Percentiles rank a stretch among this genome's conserved stretches.
Evolutionary conservation across 2,797 vertebrate species (phyloP).

Genomic region (Galagoides demidoff): DNA sequence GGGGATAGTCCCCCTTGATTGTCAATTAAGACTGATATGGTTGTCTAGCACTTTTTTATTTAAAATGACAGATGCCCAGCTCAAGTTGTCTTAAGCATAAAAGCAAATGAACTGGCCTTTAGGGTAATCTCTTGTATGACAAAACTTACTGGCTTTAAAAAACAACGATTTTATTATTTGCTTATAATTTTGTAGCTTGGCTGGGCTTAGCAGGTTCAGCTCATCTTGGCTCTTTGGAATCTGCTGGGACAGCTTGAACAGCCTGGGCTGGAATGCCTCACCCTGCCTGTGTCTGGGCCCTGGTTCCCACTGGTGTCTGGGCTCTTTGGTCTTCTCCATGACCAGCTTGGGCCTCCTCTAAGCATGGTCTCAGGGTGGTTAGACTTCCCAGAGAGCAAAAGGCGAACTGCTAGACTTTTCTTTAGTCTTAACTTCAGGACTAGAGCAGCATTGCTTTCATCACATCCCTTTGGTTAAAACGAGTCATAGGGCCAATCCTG

Average conservation of each 20-base stretch:
- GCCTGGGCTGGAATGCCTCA: neutral
- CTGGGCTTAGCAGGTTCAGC: neutral
- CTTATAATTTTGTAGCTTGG: neutral
- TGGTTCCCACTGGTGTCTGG: neutral
- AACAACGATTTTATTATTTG: neutral
- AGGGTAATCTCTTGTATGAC: neutral
- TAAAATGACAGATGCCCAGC: neutral
- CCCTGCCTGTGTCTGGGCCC: neutral
- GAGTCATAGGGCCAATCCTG: neutral
- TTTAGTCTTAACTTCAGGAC: neutral
- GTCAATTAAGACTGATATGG: neutral
- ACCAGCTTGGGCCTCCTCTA: neutral
- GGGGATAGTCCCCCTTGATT: neutral
- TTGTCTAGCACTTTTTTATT: neutral
- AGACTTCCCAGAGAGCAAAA: neutral
- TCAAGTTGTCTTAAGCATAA: neutral
- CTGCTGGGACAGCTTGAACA: neutral
- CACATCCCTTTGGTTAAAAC: neutral
- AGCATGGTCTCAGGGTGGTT: neutral
- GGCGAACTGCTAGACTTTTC: neutral
- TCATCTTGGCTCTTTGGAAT: neutral
- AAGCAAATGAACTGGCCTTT: neutral
- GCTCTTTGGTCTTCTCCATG: neutral
- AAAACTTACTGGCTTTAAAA: slow-evolving; percentile 28
- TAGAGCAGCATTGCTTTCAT: neutral